Evolutionary conservation across 1,140 invertebrate genomes (phyloP).

Genomic region (Littorina saxatilis): DNA sequence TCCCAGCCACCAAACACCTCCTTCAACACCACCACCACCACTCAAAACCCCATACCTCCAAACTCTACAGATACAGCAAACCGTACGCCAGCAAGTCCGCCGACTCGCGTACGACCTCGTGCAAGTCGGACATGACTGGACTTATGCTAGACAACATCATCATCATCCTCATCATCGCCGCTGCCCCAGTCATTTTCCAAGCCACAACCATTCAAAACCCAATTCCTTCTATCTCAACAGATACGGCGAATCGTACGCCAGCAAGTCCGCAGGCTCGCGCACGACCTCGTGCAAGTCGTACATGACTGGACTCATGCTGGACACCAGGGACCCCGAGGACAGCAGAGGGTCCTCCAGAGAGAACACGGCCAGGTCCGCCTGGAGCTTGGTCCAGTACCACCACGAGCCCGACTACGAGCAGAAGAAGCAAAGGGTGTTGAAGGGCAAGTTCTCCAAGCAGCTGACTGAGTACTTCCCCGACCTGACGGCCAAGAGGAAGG

Average conservation of each 20-base stretch:
- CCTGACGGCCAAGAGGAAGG: background rate
- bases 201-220: background rate
- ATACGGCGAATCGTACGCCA: slow-evolving; percentile 13
- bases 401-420: slow-evolving; percentile 7
- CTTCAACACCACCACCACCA: background rate
- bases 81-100: background rate
- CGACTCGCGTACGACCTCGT: background rate
- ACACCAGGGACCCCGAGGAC: background rate
- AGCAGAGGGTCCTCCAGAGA: background rate
- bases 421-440: slow-evolving; percentile 15
- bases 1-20: too few relatives aligned
- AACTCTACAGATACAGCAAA: background rate
- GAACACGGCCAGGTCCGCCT: background rate
- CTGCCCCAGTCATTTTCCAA: too few relatives aligned
- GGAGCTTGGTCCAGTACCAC: background rate
- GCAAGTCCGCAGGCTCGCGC: background rate
- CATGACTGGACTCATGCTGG: background rate
- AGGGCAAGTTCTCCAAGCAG: slow-evolving; percentile 20
- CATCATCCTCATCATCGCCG: background rate
- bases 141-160: too few relatives aligned
- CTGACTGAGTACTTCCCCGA: slow-evolving; percentile 15
- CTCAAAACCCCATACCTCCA: background rate
- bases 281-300: background rate
- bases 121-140: background rate
- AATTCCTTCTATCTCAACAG: background rate